Conservation (phyloP, 1,140 invertebrate genomes). For the Zaprionus gabonicus region DNA sequence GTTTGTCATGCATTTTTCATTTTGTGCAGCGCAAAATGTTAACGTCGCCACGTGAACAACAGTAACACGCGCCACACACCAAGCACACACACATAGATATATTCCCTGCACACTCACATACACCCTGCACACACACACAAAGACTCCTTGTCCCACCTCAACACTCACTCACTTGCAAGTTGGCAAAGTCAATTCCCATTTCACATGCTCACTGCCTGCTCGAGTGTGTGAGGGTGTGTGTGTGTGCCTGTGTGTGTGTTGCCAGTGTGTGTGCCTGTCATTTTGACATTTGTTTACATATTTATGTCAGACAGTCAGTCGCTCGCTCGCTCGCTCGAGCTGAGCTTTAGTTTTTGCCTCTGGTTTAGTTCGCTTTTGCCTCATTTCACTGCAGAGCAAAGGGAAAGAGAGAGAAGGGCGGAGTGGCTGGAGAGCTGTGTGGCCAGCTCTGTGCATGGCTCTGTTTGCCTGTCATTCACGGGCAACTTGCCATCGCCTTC, state of each 20-base stretch:
- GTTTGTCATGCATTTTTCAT: conserved; percentile 81
- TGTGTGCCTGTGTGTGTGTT: conserved; percentile 10
- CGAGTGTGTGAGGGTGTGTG: conserved; percentile 27
- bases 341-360: conserved; percentile 46
- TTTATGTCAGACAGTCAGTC: conserved; percentile 80
- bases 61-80: conserved; percentile 51
- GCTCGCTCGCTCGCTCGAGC: conserved; percentile 43
- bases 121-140: neutral
- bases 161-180: conserved; percentile 9
- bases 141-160: neutral
- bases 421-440: neutral
- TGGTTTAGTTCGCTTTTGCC: conserved; percentile 66
- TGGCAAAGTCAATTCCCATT: conserved; percentile 36
- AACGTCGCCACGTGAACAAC: conserved; percentile 75
- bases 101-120: neutral
- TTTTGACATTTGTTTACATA: conserved; percentile 84
- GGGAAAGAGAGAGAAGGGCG: neutral
- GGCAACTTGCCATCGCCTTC: neutral
- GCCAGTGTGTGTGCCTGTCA: conserved; percentile 54
- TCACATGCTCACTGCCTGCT: conserved; percentile 21
- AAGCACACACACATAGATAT: neutral
- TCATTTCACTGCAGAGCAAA: conserved; percentile 48
- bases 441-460: neutral
- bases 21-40: conserved; percentile 64
- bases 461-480: conserved; percentile 76